Conservation (phyloP, 2,113 vertebrate genomes). For the Geothlypis trichas region DNA sequence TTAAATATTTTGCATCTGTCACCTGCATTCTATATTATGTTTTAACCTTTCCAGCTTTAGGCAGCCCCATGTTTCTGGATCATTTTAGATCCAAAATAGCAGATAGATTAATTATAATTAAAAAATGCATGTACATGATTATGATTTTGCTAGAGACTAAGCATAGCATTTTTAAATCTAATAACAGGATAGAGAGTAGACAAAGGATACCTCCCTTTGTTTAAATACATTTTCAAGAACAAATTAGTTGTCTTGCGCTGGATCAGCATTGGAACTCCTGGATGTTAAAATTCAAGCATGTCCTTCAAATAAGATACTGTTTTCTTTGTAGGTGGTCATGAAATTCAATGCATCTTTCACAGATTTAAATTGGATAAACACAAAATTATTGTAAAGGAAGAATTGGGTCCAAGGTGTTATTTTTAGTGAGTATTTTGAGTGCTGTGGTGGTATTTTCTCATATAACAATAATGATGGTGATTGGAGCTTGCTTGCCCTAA, state of each 20-base stretch:
- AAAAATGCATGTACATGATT: background rate
- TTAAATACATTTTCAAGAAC: background rate
- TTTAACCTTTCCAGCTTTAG: background rate
- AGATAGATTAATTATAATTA: background rate
- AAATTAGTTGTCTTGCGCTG: background rate
- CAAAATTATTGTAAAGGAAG: background rate
- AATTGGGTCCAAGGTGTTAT: background rate
- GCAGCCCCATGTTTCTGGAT: background rate
- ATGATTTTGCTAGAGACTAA: background rate
- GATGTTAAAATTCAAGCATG: background rate
- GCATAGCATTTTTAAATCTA: background rate
- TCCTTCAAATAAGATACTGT: background rate
- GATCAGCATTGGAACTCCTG: background rate
- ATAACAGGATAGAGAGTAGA: background rate
- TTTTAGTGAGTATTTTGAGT: constrained; percentile 1
- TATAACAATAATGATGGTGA: background rate
- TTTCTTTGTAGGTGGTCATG: background rate
- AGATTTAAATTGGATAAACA: background rate
- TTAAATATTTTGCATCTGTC: background rate
- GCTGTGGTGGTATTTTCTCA: background rate
- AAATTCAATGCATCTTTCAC: background rate
- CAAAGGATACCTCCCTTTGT: background rate
- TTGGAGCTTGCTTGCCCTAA: background rate
- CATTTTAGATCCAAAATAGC: background rate
- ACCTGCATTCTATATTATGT: background rate